Evolutionary conservation across 1,140 invertebrate genomes (phyloP).

Genomic region (Maniola jurtina): DNA sequence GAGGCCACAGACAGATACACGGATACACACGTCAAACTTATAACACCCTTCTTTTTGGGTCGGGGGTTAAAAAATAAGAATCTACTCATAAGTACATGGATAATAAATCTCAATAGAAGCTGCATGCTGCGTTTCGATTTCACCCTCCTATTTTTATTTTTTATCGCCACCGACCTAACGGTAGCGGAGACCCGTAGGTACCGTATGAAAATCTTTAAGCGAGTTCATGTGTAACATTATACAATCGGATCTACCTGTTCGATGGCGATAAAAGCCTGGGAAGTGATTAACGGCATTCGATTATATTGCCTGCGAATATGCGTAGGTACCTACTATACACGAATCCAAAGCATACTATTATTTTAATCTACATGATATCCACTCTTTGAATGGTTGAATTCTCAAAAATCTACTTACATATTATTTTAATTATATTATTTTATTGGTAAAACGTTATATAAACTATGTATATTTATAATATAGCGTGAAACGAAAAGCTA

Average conservation of each 20-base stretch:
- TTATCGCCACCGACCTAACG: slow-evolving; percentile 62
- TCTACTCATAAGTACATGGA: slow-evolving; percentile 7
- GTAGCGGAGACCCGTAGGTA: slow-evolving; percentile 46
- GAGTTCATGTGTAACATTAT: slow-evolving; percentile 23
- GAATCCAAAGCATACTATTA: no score
- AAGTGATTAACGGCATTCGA: not conserved
- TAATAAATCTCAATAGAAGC: slow-evolving; percentile 10
- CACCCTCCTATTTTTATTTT: slow-evolving; percentile 57
- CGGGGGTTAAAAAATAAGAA: not conserved
- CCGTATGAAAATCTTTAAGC: slow-evolving; percentile 41
- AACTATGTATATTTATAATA: no score
- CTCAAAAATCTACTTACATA: no score
- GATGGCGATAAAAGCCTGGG: slow-evolving; percentile 6
- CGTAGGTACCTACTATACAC: not conserved
- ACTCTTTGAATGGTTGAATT: no score
- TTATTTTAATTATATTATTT: no score
- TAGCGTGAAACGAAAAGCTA: no score
- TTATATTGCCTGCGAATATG: not conserved
- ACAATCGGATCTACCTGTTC: slow-evolving; percentile 27
- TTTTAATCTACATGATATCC: no score
- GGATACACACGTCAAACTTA: no score
- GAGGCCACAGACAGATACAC: no score
- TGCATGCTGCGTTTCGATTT: slow-evolving; percentile 48
- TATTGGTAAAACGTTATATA: no score
- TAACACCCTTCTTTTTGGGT: no score